Evolutionary conservation across 2,888 invertebrate species (phyloP).

Genomic region (Lithophane leautieri): DNA sequence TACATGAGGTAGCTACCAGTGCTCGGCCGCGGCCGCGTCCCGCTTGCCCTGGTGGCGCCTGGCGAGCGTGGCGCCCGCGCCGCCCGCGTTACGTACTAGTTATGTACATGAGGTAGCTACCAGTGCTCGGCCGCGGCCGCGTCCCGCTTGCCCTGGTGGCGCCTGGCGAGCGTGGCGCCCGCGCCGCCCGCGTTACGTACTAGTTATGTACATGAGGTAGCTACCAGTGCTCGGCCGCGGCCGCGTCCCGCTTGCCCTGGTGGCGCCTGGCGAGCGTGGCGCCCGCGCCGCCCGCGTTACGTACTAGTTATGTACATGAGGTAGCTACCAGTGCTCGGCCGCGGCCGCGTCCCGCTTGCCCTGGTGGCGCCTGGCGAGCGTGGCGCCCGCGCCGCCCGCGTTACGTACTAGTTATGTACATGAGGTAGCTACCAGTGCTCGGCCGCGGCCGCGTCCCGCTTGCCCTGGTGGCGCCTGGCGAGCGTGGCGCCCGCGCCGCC

Average conservation of each 20-base stretch:
- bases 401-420: neutral
- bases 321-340: neutral
- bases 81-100: neutral
- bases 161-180: constrained; percentile 5
- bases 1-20: too few species aligned
- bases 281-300: constrained; percentile 16
- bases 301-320: neutral
- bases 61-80: constrained; percentile 18
- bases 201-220: too few species aligned
- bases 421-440: too few species aligned
- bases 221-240: too few species aligned
- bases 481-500: constrained; percentile 20
- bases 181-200: constrained; percentile 13
- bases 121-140: neutral
- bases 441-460: too few species aligned
- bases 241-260: too few species aligned
- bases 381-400: constrained; percentile 19
- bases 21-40: too few species aligned
- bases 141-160: neutral
- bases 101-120: neutral
- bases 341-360: neutral
- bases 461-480: neutral
- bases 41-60: neutral
- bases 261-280: constrained; percentile 6
- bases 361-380: neutral